Percentiles rank a stretch among this genome's conserved stretches.
These are phyloP conservation scores for Drosophila birchii DNA, from an alignment of 2,888 invertebrate genomes.

Conservation along the genomic window DNA sequence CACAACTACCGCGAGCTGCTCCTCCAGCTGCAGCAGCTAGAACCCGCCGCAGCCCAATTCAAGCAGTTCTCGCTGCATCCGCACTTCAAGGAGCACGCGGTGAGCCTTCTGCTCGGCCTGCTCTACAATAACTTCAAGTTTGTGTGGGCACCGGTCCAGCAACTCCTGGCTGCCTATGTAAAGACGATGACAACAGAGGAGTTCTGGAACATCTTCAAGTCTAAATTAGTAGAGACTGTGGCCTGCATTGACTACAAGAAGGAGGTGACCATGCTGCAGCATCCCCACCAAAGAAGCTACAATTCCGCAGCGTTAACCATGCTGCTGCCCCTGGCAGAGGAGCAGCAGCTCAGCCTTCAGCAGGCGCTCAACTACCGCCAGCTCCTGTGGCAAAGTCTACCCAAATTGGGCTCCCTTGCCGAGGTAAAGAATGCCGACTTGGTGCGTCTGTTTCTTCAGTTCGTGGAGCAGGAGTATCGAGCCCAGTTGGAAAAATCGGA, in stretches of 20 bases:
- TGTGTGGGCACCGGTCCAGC: conserved; percentile 93
- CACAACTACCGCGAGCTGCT: conserved; percentile 93
- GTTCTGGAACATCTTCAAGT: conserved; percentile 90
- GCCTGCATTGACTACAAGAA: conserved; percentile 85
- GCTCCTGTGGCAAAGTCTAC: conserved; percentile 92
- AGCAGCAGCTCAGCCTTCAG: conserved; percentile 56
- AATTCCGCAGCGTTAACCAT: conserved; percentile 55
- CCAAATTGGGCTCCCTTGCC: conserved; percentile 89
- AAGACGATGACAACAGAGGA: conserved; percentile 86
- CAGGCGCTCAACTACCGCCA: conserved; percentile 89
- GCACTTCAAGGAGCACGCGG: conserved; percentile 87
- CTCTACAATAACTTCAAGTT: conserved; percentile 94
- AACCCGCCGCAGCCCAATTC: conserved; percentile 87
- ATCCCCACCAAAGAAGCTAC: conserved; percentile 13
- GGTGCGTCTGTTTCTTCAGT: conserved; percentile 91
- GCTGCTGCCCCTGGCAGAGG: conserved; percentile 45
- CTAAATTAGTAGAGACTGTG: conserved; percentile 86
- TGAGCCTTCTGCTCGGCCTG: conserved; percentile 92
- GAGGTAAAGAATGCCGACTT: conserved; percentile 93
- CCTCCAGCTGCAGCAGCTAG: conserved; percentile 90
- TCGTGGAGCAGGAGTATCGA: conserved; percentile 88
- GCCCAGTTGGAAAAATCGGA: conserved; percentile 87
- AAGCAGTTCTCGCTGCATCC: conserved; percentile 85
- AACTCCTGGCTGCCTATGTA: conserved; percentile 91
- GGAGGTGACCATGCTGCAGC: conserved; percentile 10